phyloP scores from a whole-genome alignment of 2,797 vertebrate species.

The Chromis chromis region DNA sequence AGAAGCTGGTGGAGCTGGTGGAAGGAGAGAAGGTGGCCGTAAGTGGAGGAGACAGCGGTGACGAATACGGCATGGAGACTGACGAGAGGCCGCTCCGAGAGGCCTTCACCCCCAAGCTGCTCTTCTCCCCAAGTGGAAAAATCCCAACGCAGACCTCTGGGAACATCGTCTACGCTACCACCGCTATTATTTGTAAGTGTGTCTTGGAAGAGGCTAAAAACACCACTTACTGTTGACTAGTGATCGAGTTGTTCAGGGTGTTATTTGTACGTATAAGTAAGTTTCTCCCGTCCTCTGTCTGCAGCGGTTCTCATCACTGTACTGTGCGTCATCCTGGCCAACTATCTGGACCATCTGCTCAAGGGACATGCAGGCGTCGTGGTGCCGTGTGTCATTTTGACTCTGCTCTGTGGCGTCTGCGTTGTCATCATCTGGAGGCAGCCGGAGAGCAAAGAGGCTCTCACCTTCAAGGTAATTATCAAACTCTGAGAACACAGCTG shows the following conservation, averaged over 20 bases:
- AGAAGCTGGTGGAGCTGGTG: conserved; percentile 88
- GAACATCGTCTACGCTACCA: conserved; percentile 88
- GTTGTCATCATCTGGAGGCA: conserved; percentile 90
- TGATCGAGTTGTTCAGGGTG: too few relatives aligned
- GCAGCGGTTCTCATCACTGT: conserved; percentile 86
- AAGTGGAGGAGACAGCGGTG: conserved; percentile 73
- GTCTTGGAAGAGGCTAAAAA: not conserved
- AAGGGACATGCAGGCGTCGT: conserved; percentile 51
- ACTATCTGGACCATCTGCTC: conserved; percentile 67
- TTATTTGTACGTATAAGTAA: not conserved
- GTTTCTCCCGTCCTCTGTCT: not conserved
- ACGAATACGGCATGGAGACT: conserved; percentile 69
- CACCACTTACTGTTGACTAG: not conserved
- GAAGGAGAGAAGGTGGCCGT: conserved; percentile 85
- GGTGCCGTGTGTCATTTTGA: conserved; percentile 76
- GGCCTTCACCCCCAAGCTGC: conserved; percentile 71
- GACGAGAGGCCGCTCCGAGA: conserved; percentile 73
- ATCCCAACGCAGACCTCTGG: conserved; percentile 88
- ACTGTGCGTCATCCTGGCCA: conserved; percentile 88
- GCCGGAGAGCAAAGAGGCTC: conserved; percentile 87
- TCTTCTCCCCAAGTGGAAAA: conserved; percentile 83
- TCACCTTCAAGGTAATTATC: conserved; percentile 91
- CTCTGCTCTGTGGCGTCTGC: conserved; percentile 75
- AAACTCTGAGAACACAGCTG: not conserved
- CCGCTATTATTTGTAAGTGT: conserved; percentile 88